Conservation (phyloP, 2,888 invertebrate genomes). For the Standfussiana lucernea region DNA sequence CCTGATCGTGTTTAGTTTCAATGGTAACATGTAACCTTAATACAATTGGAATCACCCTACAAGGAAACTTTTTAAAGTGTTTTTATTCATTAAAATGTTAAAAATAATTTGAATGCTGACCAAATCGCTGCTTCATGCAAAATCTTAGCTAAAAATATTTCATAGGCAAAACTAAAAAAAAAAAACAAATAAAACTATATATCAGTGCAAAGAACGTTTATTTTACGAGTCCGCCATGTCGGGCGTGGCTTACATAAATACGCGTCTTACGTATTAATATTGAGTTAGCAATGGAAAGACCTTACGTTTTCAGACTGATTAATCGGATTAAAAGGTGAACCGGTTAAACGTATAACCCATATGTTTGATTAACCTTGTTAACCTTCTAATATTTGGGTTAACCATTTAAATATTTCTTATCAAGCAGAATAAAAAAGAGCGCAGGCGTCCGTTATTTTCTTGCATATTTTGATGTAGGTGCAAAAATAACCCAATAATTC, state of each 20-base stretch:
- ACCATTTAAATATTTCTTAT: background rate
- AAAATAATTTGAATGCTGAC: background rate
- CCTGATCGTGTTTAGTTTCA: background rate
- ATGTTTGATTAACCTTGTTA: background rate
- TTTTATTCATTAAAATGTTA: background rate
- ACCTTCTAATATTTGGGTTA: background rate
- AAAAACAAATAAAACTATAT: slow-evolving; percentile 65
- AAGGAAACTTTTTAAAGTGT: background rate
- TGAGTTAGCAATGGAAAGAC: slow-evolving; percentile 48
- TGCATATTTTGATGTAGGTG: background rate
- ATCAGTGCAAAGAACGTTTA: slow-evolving; percentile 80
- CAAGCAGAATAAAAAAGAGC: background rate
- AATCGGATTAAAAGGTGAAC: background rate
- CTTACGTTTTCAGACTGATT: background rate
- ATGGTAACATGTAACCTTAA: no score
- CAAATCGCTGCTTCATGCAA: background rate
- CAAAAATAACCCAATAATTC: background rate
- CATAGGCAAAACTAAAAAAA: slow-evolving; percentile 15
- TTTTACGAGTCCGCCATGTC: slow-evolving; percentile 64
- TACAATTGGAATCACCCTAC: no score
- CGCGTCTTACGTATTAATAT: slow-evolving; percentile 43
- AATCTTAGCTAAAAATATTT: background rate
- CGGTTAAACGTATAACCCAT: background rate
- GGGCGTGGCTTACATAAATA: slow-evolving; percentile 46
- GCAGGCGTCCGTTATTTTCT: background rate